Percentiles rank a stretch among this genome's conserved stretches.
These are phyloP conservation scores for Zoanthus gigantus DNA, from an alignment of 92 coral and sea anemone species.

Conservation along the genomic window DNA sequence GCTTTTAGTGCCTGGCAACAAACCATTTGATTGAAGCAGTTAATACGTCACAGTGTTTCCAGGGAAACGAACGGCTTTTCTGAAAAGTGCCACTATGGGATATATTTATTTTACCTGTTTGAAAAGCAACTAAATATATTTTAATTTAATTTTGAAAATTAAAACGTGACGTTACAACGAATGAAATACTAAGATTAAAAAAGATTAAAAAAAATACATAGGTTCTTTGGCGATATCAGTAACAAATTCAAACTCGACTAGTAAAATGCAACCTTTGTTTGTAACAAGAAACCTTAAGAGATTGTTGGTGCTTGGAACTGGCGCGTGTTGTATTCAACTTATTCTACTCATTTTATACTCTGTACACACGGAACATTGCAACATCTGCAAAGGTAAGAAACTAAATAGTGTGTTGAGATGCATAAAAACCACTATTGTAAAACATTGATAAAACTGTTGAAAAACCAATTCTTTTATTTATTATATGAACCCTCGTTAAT, in stretches of 20 bases:
- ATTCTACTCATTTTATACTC: slow-evolving; percentile 6
- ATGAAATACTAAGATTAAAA: not conserved
- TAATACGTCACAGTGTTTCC: not conserved
- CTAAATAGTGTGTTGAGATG: not conserved
- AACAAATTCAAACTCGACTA: not conserved
- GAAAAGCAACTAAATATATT: not conserved
- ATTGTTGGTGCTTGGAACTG: not conserved
- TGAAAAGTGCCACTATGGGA: not conserved
- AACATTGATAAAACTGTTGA: not conserved
- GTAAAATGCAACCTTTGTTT: slow-evolving; percentile 25
- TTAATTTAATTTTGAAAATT: not conserved
- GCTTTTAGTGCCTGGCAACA: not conserved
- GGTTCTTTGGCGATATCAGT: not conserved
- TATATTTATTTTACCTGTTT: not conserved
- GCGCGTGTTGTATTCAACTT: slow-evolving; percentile 28
- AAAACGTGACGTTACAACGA: not conserved
- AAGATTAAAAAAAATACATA: not conserved
- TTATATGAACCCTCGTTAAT: not conserved
- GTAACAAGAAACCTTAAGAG: slow-evolving; percentile 24
- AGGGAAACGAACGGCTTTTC: not conserved
- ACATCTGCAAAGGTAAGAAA: slow-evolving; percentile 32
- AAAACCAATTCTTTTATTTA: not conserved
- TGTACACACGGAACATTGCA: slow-evolving; percentile 28
- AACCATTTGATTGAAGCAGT: slow-evolving; percentile 1
- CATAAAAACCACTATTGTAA: not conserved